Conservation (phyloP, 2,113 vertebrate genomes). For the Orycteropus afer region DNA sequence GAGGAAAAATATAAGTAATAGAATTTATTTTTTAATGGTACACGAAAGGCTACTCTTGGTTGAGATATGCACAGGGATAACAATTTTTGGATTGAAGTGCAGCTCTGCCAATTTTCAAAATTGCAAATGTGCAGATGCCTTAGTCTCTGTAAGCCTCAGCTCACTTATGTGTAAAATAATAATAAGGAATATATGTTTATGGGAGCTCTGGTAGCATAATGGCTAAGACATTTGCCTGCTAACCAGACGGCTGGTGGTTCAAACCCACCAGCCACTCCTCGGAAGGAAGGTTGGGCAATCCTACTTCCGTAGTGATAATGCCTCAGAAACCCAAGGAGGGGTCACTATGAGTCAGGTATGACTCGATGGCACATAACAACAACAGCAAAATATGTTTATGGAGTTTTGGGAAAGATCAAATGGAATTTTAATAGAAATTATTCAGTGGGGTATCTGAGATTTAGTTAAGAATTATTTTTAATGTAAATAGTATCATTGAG, state of each 20-base stretch:
- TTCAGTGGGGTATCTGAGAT: neutral
- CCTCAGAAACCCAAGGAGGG: no score
- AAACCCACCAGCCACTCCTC: no score
- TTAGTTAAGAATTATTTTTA: neutral
- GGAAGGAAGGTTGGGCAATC: no score
- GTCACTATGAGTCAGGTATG: no score
- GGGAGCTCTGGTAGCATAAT: no score
- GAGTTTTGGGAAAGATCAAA: neutral
- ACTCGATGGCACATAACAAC: no score
- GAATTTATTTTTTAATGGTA: neutral
- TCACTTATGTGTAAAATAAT: no score
- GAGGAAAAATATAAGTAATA: neutral
- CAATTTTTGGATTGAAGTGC: neutral
- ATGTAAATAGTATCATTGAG: neutral
- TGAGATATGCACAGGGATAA: neutral
- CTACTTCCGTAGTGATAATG: no score
- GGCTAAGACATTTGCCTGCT: no score
- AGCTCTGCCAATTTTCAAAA: neutral
- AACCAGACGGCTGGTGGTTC: no score
- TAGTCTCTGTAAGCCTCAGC: neutral
- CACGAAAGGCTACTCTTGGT: neutral
- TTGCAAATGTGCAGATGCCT: neutral
- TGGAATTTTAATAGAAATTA: neutral
- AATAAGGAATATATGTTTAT: no score
- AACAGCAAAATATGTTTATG: neutral